These are phyloP conservation scores for Arizona elegans DNA, from an alignment of 2,113 vertebrate species.

Conservation along the genomic window DNA sequence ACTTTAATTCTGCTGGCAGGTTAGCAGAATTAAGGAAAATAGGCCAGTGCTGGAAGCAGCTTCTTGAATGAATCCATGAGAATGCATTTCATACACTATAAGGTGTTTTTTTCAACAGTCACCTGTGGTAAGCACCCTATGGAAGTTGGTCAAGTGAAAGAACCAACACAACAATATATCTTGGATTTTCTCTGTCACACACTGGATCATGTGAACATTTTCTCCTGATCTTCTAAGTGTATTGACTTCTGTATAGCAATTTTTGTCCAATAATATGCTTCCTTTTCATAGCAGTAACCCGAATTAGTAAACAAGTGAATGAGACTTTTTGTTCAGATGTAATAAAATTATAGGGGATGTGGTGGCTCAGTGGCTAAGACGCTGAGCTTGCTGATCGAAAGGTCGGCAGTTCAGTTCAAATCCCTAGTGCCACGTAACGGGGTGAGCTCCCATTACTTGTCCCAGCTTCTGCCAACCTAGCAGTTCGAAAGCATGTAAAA, in stretches of 20 bases:
- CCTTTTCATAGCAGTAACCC: neutral
- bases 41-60: neutral
- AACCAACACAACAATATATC: neutral
- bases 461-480: too few relatives aligned
- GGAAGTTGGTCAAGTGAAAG: neutral
- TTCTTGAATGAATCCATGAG: neutral
- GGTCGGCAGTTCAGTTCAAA: too few relatives aligned
- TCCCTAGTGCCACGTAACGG: too few relatives aligned
- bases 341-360: neutral
- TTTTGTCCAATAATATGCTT: neutral
- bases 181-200: neutral
- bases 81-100: neutral
- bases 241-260: neutral
- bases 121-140: neutral
- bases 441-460: too few relatives aligned
- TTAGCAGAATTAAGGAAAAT: neutral
- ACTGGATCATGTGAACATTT: neutral
- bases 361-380: too few relatives aligned
- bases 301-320: neutral
- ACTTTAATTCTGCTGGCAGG: neutral
- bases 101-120: conserved; percentile 7
- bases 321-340: neutral
- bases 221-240: neutral
- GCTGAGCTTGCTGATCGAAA: too few relatives aligned
- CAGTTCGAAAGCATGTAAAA: too few relatives aligned